Conservation (phyloP, 2,113 vertebrate species). For the Cynocephalus volans region DNA sequence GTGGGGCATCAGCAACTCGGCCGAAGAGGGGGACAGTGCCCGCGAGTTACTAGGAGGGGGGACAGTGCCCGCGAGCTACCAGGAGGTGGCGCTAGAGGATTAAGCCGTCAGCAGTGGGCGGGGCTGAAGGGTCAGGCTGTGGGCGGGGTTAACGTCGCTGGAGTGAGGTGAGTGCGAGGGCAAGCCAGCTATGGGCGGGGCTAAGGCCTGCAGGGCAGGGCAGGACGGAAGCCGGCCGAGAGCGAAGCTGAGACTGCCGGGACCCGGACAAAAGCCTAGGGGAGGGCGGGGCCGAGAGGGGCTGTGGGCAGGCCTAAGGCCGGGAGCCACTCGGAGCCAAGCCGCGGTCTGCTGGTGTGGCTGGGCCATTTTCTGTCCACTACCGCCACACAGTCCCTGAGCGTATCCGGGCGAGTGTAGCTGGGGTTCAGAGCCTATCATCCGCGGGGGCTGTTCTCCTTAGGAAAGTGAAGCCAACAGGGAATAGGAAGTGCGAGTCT, state of each 20-base stretch:
- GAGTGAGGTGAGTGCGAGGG: too few species aligned
- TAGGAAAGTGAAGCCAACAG: not conserved
- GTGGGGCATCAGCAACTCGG: rapidly evolving
- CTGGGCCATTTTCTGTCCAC: not conserved
- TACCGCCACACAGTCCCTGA: rapidly evolving
- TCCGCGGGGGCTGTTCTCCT: not conserved
- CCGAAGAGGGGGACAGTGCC: not conserved
- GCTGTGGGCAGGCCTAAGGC: not conserved
- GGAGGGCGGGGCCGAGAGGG: too few species aligned
- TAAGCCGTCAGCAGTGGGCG: not conserved
- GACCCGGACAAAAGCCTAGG: not conserved
- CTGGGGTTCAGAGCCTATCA: not conserved
- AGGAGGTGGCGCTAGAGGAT: constrained; percentile 79
- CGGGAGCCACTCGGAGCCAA: rapidly evolving
- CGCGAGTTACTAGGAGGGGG: constrained; percentile 69
- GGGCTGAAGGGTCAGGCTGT: not conserved
- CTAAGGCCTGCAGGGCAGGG: rapidly evolving
- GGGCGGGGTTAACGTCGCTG: not conserved
- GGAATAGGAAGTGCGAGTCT: not conserved
- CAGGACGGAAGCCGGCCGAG: rapidly evolving
- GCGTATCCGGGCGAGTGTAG: not conserved
- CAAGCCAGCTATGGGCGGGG: not conserved
- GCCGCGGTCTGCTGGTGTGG: not conserved
- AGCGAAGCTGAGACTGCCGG: rapidly evolving
- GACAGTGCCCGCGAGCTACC: not conserved